phyloP scores from a whole-genome alignment of 2,113 vertebrate genomes.

The Philantomba maxwellii region DNA sequence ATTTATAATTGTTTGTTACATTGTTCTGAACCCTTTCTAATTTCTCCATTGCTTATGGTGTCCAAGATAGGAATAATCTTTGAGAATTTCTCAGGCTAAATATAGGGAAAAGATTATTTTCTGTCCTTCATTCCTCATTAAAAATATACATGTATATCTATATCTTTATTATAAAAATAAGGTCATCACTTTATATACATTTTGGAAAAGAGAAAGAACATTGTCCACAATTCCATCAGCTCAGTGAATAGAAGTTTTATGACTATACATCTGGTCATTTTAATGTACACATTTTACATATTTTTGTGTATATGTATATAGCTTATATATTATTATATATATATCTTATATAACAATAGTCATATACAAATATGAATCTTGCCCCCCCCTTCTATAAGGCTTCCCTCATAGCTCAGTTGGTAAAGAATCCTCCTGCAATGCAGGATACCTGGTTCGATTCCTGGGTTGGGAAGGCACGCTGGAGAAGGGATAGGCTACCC shows the following conservation, averaged over 20 bases:
- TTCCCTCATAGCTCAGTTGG: not conserved
- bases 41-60: not conserved
- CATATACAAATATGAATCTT: not conserved
- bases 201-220: conserved; percentile 6
- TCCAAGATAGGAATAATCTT: not conserved
- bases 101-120: not conserved
- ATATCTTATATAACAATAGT: not conserved
- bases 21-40: conserved; percentile 12
- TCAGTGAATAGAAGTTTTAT: not conserved
- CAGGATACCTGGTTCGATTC: not conserved
- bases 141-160: not conserved
- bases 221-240: not conserved
- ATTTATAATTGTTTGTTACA: conserved; percentile 1
- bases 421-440: not conserved
- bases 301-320: not conserved
- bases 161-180: not conserved
- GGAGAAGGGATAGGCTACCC: not conserved
- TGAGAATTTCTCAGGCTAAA: not conserved
- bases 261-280: not conserved
- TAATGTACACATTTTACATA: not conserved
- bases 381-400: not conserved
- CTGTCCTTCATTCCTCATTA: not conserved
- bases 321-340: not conserved
- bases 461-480: not conserved
- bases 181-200: not conserved